Evolutionary conservation across 2,797 vertebrate genomes (phyloP).

Genomic region (Sparus aurata): DNA sequence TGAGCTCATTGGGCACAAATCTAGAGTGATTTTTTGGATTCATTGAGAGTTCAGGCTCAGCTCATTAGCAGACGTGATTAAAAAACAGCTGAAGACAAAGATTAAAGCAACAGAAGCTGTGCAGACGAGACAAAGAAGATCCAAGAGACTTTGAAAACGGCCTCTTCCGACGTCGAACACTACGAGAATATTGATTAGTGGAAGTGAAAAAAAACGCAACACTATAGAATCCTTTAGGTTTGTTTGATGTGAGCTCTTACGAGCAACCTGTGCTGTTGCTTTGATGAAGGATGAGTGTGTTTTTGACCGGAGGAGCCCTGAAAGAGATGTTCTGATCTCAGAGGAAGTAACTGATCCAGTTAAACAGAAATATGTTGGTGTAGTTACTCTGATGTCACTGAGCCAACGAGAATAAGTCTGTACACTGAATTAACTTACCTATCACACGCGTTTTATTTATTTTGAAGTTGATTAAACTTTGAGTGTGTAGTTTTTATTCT

Average conservation of each 20-base stretch:
- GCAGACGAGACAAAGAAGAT: constrained; percentile 5
- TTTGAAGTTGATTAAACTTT: no score
- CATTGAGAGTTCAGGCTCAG: not conserved
- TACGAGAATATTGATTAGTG: constrained; percentile 3
- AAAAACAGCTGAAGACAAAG: not conserved
- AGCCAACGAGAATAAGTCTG: constrained; percentile 17
- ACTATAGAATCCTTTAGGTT: not conserved
- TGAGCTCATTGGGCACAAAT: not conserved
- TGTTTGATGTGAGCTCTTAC: constrained; percentile 12
- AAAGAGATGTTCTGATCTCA: not conserved
- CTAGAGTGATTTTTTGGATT: not conserved
- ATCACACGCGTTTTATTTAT: no score
- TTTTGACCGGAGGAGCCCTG: not conserved
- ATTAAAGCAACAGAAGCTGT: constrained; percentile 20
- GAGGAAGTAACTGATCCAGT: not conserved
- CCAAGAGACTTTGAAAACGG: not conserved
- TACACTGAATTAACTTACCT: not conserved
- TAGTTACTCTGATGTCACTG: constrained; percentile 23
- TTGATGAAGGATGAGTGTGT: not conserved
- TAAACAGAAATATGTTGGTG: constrained; percentile 13
- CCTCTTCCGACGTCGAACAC: not conserved
- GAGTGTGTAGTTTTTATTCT: no score
- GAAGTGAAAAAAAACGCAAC: constrained; percentile 1
- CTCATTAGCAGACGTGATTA: not conserved
- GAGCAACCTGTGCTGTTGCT: not conserved